phyloP scores from a whole-genome alignment of 1,140 invertebrate species.

The Cheumatopsyche charites region DNA sequence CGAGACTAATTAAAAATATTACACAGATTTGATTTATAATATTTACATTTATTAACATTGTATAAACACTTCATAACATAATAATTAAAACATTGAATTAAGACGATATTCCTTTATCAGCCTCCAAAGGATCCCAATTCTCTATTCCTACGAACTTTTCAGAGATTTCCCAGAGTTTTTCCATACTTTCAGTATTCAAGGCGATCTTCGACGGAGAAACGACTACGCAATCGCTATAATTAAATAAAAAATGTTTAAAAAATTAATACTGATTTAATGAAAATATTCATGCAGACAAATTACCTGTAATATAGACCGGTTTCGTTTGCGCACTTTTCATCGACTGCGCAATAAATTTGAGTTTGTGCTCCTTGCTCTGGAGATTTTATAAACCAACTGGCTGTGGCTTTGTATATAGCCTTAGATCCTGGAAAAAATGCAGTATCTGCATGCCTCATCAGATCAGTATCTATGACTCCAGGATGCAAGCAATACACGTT shows the following conservation, averaged over 20 bases:
- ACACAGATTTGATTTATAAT: too few species aligned
- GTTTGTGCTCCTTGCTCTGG: constrained; percentile 74
- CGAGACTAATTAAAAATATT: too few species aligned
- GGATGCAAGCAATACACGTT: constrained; percentile 84
- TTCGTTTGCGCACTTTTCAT: constrained; percentile 66
- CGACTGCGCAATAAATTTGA: constrained; percentile 71
- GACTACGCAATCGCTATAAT: constrained; percentile 64
- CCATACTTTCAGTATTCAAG: constrained; percentile 62
- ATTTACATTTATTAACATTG: too few species aligned
- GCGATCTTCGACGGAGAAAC: constrained; percentile 56
- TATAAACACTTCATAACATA: too few species aligned
- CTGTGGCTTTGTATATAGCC: constrained; percentile 52
- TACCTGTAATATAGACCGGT: constrained; percentile 70
- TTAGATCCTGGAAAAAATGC: constrained; percentile 54
- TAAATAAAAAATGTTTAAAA: not conserved
- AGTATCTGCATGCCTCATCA: constrained; percentile 69
- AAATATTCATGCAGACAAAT: not conserved
- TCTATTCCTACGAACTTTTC: constrained; percentile 63
- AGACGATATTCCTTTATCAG: constrained; percentile 25
- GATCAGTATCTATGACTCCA: constrained; percentile 79
- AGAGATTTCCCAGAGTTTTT: constrained; percentile 78
- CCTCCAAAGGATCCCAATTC: constrained; percentile 54
- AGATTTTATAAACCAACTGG: constrained; percentile 68
- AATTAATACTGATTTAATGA: not conserved
- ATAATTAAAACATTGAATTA: too few species aligned